These are phyloP conservation scores for Cladopsammia gracilis DNA, from an alignment of 64 coral and sea anemone genomes.

Conservation along the genomic window DNA sequence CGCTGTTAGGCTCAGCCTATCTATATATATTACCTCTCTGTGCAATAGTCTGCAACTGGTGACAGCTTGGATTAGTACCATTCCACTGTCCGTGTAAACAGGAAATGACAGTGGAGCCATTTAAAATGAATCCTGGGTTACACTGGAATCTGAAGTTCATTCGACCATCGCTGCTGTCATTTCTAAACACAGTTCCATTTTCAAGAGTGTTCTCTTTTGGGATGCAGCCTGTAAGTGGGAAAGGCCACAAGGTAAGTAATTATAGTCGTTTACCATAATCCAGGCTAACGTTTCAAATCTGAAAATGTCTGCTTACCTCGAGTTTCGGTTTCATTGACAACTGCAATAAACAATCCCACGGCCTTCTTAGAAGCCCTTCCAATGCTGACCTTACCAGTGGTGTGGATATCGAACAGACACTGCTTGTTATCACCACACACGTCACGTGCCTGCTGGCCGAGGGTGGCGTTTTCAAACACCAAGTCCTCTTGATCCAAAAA, in stretches of 20 bases:
- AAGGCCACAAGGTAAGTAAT: too few relatives aligned
- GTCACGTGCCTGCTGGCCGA: constrained; percentile 34
- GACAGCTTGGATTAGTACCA: background rate
- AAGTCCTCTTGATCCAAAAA: constrained; percentile 53
- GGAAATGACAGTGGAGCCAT: background rate
- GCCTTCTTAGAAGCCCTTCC: constrained; percentile 66
- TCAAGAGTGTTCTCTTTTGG: background rate
- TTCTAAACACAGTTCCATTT: background rate
- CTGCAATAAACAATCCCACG: background rate
- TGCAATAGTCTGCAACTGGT: too few relatives aligned
- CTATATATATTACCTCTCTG: too few relatives aligned
- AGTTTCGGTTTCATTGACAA: constrained; percentile 25
- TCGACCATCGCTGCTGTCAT: background rate
- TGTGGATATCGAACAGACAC: constrained; percentile 70
- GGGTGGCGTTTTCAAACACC: constrained; percentile 25
- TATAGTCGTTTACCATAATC: too few relatives aligned
- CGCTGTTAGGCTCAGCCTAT: too few relatives aligned
- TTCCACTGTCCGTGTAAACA: background rate
- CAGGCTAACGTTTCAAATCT: too few relatives aligned
- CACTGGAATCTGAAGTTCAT: background rate
- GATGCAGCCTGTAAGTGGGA: background rate
- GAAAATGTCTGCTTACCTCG: background rate
- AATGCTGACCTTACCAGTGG: constrained; percentile 62
- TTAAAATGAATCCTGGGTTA: background rate
- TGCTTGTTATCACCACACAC: constrained; percentile 67